Conservation (phyloP, 2,113 vertebrate genomes). For the Ictalurus furcatus region DNA sequence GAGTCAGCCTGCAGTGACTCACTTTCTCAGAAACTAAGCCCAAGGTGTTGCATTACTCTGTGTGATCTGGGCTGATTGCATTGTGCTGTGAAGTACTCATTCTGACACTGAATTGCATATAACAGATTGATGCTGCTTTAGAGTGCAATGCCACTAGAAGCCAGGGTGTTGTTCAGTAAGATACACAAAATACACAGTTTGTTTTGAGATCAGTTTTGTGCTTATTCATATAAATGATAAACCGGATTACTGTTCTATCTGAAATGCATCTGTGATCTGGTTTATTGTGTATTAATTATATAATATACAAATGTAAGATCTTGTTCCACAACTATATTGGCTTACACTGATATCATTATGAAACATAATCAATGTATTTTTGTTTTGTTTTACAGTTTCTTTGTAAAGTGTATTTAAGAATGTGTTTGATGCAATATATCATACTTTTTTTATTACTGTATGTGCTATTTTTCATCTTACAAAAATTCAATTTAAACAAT, state of each 20-base stretch:
- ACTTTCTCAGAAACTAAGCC: slow-evolving; percentile 28
- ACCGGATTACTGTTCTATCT: not conserved
- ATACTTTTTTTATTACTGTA: not conserved
- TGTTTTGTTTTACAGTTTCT: not conserved
- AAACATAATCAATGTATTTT: not conserved
- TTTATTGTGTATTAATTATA: not conserved
- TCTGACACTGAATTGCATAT: slow-evolving; percentile 39
- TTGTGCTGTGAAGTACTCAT: slow-evolving; percentile 39
- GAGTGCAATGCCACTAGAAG: not conserved
- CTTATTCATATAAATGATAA: slow-evolving; percentile 4
- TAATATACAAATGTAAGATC: not conserved
- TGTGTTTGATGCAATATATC: not conserved
- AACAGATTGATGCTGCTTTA: slow-evolving; percentile 1
- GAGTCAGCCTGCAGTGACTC: slow-evolving; percentile 32
- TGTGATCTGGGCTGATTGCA: slow-evolving; percentile 33
- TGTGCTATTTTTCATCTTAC: not conserved
- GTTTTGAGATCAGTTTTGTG: not conserved
- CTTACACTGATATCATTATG: not conserved
- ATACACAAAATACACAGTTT: not conserved
- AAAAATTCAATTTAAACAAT: not conserved
- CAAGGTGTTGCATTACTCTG: slow-evolving; percentile 45
- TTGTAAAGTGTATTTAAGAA: not conserved
- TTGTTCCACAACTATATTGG: not conserved
- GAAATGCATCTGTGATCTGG: not conserved
- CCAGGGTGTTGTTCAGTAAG: not conserved